Conservation (phyloP, 2,797 vertebrate species). For the Knipowitschia caucasica region DNA sequence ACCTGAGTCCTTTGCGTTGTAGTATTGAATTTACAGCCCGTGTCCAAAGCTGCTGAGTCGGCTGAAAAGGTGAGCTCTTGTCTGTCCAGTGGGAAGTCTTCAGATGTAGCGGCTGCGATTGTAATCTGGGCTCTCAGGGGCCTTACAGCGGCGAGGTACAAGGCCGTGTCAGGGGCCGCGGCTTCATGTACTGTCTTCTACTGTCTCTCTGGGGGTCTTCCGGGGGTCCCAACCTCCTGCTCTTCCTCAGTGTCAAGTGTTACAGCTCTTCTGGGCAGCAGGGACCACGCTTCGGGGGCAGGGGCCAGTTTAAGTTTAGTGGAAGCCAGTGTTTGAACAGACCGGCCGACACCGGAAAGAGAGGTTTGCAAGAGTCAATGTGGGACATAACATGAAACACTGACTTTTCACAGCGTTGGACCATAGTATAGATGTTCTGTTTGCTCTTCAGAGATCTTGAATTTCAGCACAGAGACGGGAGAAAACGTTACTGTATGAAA, state of each 20-base stretch:
- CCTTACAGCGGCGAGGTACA: background rate
- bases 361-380: conserved; percentile 32
- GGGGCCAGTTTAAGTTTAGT: conserved; percentile 49
- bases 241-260: conserved; percentile 28
- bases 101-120: conserved; percentile 8
- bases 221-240: conserved; percentile 7
- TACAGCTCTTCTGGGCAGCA: conserved; percentile 21
- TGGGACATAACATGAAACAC: too few species aligned
- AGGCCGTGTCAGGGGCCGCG: conserved; percentile 11
- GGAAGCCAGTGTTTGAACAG: conserved; percentile 35
- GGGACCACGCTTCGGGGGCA: conserved; percentile 29
- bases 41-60: background rate
- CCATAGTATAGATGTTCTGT: too few species aligned
- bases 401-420: too few species aligned
- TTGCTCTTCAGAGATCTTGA: too few species aligned
- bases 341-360: conserved; percentile 27
- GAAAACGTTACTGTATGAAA: too few species aligned
- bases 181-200: conserved; percentile 22
- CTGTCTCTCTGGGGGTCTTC: conserved; percentile 6
- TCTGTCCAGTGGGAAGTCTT: background rate
- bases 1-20: background rate
- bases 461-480: too few species aligned
- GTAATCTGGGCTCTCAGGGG: background rate
- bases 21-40: background rate
- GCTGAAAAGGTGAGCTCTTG: too few species aligned